Conservation (phyloP, 1,140 invertebrate genomes). For the Heliconius hewitsoni region DNA sequence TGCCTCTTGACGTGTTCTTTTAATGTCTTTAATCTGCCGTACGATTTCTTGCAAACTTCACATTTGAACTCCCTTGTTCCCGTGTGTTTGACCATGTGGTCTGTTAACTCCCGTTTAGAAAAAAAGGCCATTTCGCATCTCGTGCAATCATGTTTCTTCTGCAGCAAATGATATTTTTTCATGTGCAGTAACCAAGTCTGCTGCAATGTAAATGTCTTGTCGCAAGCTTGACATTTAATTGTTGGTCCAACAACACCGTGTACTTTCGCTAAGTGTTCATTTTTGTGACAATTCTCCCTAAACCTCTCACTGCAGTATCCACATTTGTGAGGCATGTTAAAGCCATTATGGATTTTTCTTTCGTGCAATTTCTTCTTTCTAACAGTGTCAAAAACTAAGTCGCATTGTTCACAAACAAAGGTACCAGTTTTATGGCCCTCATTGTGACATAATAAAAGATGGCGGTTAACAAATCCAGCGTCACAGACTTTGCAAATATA, state of each 20-base stretch:
- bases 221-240: constrained; percentile 59
- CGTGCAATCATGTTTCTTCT: constrained; percentile 50
- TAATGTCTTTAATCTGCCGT: constrained; percentile 80
- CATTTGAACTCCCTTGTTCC: constrained; percentile 87
- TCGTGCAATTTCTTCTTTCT: constrained; percentile 53
- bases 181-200: constrained; percentile 50
- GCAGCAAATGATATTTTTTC: constrained; percentile 64
- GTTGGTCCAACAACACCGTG: constrained; percentile 48
- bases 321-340: constrained; percentile 55
- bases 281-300: constrained; percentile 50
- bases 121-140: constrained; percentile 52
- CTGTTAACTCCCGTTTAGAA: constrained; percentile 46
- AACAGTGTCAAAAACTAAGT: constrained; percentile 49
- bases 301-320: constrained; percentile 56
- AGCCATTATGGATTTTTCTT: constrained; percentile 44
- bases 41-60: constrained; percentile 84
- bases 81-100: constrained; percentile 81
- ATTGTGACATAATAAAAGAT: constrained; percentile 45
- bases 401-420: constrained; percentile 52
- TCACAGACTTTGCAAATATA: constrained; percentile 58
- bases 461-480: constrained; percentile 51
- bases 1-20: constrained; percentile 80
- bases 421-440: constrained; percentile 50
- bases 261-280: constrained; percentile 52
- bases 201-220: constrained; percentile 52